Percentiles rank a stretch among this genome's conserved stretches.
phyloP scores from a whole-genome alignment of 1,140 invertebrate genomes.

The Macrocentrus cingulum region DNA sequence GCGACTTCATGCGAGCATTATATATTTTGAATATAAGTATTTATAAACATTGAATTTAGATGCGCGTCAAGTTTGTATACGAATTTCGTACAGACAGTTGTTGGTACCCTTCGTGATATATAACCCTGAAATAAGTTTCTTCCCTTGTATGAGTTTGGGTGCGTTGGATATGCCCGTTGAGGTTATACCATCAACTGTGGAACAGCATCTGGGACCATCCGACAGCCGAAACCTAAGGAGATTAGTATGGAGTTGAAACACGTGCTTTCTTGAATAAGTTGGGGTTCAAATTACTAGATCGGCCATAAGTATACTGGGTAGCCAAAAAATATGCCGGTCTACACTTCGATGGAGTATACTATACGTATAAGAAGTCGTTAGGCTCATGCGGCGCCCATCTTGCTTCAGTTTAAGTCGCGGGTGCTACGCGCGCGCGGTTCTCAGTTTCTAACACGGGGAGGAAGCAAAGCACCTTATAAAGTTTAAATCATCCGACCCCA shows the following conservation, averaged over 20 bases:
- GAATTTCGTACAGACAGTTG: no score
- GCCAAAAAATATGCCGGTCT: slow-evolving; percentile 50
- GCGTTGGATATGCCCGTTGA: slow-evolving; percentile 22
- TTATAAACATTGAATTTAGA: no score
- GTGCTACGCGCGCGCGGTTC: neutral
- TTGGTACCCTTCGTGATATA: no score
- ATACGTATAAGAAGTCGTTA: slow-evolving; percentile 58
- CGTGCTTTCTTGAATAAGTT: slow-evolving; percentile 35
- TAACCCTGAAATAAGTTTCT: neutral
- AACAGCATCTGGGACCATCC: slow-evolving; percentile 54
- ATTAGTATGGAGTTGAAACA: slow-evolving; percentile 58
- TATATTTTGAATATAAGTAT: no score
- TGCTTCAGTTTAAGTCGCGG: slow-evolving; percentile 30
- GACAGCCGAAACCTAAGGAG: slow-evolving; percentile 33
- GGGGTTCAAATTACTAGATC: slow-evolving; percentile 35
- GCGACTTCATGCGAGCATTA: no score
- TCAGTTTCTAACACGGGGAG: slow-evolving; percentile 12
- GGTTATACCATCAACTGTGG: slow-evolving; percentile 39
- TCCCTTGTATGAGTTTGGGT: neutral
- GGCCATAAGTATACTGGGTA: slow-evolving; percentile 32
- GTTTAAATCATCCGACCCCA: slow-evolving; percentile 46
- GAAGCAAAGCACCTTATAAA: slow-evolving; percentile 45
- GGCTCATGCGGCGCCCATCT: slow-evolving; percentile 49
- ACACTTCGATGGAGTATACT: slow-evolving; percentile 47
- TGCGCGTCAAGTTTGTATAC: no score